Conservation (phyloP, 2,113 vertebrate genomes). For the Sebastes schlegelii region DNA sequence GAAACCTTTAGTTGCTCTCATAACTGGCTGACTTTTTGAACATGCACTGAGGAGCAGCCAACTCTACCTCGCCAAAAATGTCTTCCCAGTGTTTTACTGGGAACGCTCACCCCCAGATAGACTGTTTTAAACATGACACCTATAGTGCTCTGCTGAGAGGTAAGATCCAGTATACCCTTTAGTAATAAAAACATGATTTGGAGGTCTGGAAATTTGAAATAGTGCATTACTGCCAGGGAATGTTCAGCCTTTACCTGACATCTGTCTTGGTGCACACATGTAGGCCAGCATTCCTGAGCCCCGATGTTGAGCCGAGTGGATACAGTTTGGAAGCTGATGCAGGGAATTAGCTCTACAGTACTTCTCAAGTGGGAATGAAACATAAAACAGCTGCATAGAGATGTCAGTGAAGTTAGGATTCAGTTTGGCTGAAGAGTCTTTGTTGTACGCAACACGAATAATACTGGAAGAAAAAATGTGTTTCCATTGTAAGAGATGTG, state of each 20-base stretch:
- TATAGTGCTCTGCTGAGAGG: background rate
- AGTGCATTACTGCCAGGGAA: constrained; percentile 43
- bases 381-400: constrained; percentile 52
- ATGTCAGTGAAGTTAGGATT: constrained; percentile 3
- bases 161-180: constrained; percentile 28
- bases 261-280: constrained; percentile 45
- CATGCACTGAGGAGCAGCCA: constrained; percentile 1
- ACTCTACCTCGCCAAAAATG: constrained; percentile 14
- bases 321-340: constrained; percentile 24
- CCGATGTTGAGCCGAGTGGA: background rate
- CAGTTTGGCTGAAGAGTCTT: background rate
- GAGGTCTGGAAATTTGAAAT: constrained; percentile 33
- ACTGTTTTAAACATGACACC: constrained; percentile 35
- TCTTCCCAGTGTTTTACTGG: background rate
- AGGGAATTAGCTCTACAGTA: constrained; percentile 35
- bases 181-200: constrained; percentile 25
- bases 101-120: background rate
- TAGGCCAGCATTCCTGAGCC: constrained; percentile 51
- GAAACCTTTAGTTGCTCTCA: constrained; percentile 14
- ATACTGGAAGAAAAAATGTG: background rate
- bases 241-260: constrained; percentile 51
- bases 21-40: constrained; percentile 20
- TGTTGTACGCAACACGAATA: background rate
- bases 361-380: constrained; percentile 41
- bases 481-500: background rate